Conservation (phyloP, 2,113 vertebrate species). For the human (Homo sapiens) region DNA sequence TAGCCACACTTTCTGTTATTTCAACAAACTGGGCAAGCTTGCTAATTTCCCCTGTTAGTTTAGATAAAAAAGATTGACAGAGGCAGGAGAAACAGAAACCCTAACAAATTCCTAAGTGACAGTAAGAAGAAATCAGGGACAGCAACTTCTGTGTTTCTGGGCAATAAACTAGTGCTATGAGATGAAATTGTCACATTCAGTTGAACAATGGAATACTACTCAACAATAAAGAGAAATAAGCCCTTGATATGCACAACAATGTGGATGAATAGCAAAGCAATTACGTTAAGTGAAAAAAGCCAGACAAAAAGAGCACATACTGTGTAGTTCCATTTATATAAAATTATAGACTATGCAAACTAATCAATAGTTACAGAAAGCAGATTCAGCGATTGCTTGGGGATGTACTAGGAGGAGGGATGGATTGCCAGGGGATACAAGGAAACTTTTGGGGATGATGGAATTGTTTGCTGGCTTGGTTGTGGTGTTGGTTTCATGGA, state of each 20-base stretch:
- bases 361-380: neutral
- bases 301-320: neutral
- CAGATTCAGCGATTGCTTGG: neutral
- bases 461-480: neutral
- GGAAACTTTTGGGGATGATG: neutral
- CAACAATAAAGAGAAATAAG: neutral
- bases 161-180: neutral
- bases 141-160: neutral
- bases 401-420: neutral
- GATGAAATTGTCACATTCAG: neutral
- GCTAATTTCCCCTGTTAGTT: neutral
- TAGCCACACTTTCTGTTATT: constrained; percentile 15
- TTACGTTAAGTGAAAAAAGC: neutral
- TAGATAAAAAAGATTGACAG: neutral
- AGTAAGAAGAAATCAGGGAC: neutral
- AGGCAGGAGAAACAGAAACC: constrained; percentile 12
- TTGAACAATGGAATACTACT: neutral
- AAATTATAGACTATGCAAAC: neutral
- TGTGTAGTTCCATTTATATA: neutral
- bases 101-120: neutral
- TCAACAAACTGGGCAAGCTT: neutral
- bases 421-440: neutral
- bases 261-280: neutral
- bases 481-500: neutral
- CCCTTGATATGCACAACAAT: neutral